Evolutionary conservation across 1,140 invertebrate species (phyloP), one percentile per base, ranked within the genome.

Genomic region (Penaeus chinensis): DNA sequence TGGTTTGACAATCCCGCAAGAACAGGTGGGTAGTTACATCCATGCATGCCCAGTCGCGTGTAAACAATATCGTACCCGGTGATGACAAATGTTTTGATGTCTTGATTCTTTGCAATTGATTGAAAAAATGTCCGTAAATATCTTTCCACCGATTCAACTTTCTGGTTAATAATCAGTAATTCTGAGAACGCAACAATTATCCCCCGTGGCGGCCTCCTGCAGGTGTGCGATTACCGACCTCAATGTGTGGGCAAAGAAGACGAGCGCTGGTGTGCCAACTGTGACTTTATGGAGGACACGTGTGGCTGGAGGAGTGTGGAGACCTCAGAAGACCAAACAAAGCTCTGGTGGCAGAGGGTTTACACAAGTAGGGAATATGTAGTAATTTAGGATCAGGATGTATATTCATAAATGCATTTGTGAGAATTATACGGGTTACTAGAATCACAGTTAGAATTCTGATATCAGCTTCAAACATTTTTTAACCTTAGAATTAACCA

Each of bases 281-380:
- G 89, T 60, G 42, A 24, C n/a, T 89, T 89, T 65, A 62, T 42
- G 7, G 81, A 69, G 8, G 89, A 89, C 63, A 78, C 37, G 62
- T 89, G 89, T 84, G 89, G 89, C n/a, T 89, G 89, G 89, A 27
- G 7, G 19, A 62, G 60, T 24, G 42, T 84, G 20, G 89, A 89
- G 62, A 84, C 89, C 19, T 37, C 60, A 37, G n/a, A 81, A n/a
- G 85, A 86, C 62, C 69, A 42, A 8, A 69, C 71, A 66, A 81
- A 63, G 61, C 80, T 84, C 0, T 89, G 86, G 85, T 89, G 89
- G 89, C 61, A 71, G n/a, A 77, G 76, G 42, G 16, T 54, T 22
- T 37, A 62, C 27, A 19, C 18, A 32, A 66, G 80, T 82, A 32
- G 63, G 80, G 22, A 54, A 32, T 32, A 4, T 20, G 42, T 66